Base-by-base conservation (phyloP, 2,113 vertebrate species). In the Sphyrna mokarran region DNA sequence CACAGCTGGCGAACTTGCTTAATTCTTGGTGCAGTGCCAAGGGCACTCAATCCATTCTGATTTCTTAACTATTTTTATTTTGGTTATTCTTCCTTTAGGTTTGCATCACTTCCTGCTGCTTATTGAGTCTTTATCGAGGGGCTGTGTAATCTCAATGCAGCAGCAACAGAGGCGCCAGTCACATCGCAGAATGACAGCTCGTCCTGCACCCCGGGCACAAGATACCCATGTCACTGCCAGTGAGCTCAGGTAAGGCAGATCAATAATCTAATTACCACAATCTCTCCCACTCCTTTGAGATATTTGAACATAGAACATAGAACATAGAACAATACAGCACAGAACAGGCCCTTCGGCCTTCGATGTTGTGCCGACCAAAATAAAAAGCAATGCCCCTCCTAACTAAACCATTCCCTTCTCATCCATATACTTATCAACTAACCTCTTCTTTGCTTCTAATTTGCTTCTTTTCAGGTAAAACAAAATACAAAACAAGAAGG, bases 51-150 rank as follows among this genome's bases (percentile, higher is more conserved):
- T 6, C n/a, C 13, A 16, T 68, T 63, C 33, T 68, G 6, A 68
- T 93, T 93, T 93, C 89, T 93, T 93, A 63, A 93, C 61, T 93
- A 40, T 37, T 93, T 83, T 90, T 66, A 40, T 37, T n/a, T 66
- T 63, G 26, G 26, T 33, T 91, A 63, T 37, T 91, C 89, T 29
- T 63, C 89, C 61, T 63, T n/a, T 33, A 93, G 89, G 6, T 63
- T 93, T 93, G 89, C 89, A 93, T 68, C 33, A 93, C 20, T 93
- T 93, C 89, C 89, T 66, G 14, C 58, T 66, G 14, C 61, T 93
- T 0, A 10, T 29, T 63, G n/a, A 66, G 7, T 37, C 8, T 22
- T n/a, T 26, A 1, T 7, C 23, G 37, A 70, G 40, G n/a, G 10
- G 66, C 11, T 48, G 37, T 26, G 37, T 40, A 76, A 76, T 76